Evolutionary conservation across 2,888 invertebrate genomes (phyloP), one percentile per base, ranked within the genome.

Genomic region (Kuschelorhynchus macadamiae): DNA sequence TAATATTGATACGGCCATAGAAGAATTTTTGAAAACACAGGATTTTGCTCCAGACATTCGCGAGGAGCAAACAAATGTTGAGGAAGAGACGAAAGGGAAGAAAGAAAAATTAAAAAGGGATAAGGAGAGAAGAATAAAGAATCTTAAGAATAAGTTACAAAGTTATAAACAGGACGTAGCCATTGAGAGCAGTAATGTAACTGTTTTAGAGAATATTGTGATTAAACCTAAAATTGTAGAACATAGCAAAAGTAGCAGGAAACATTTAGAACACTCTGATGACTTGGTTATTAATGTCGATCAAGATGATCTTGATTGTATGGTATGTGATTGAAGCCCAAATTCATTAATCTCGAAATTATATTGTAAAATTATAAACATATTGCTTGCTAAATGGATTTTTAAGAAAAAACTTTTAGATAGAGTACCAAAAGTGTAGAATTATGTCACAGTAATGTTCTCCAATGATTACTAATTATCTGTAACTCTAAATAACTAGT

Each of bases 271-370:
- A 47, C 75, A 77, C 46, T 65, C 62, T 17, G 78, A 78, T 46
- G 75, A 72, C 32, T 74, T 78, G 53, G 71, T 77, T 16, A 65
- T 78, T 30, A 75, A 76, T 71, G 71, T 75, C 52, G 77, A 78
- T 47, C 75, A 76, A 46, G 71, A 73, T 60, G 78, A 78, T 68
- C 71, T 77, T 36, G 77, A 77, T 59, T 76, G 75, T 50, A 76
- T 77, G 42, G 70, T 75, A 49, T 70, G 73, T 55, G 78, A 77
- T 67, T 77, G 67, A 69, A n/a, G n/a, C n/a, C n/a, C n/a, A n/a
- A n/a, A n/a, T n/a, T n/a, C n/a, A n/a, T n/a, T n/a, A n/a, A n/a
- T n/a, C n/a, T n/a, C n/a, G n/a, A n/a, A n/a, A n/a, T n/a, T n/a
- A n/a, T n/a, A n/a, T n/a, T n/a, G n/a, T n/a, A n/a, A n/a, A n/a